Base-by-base conservation (phyloP, 2,113 vertebrate genomes). In the Coturnix japonica region DNA sequence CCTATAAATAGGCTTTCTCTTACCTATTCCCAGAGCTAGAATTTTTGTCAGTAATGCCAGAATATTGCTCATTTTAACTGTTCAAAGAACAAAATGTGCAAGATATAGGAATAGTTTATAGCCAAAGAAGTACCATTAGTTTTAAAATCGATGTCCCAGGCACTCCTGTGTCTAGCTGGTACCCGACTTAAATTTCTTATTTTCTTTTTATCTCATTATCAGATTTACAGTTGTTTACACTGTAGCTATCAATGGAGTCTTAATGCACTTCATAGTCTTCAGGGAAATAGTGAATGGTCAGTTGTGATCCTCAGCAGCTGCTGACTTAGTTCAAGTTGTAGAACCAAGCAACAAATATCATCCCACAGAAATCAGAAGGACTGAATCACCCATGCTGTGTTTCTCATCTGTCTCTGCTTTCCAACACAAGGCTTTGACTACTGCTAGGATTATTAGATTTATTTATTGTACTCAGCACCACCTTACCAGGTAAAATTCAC, bases 1-100 rank as follows among this genome's bases (percentile, higher is more conserved):
- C 64, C 84, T 92, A 87, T 79, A 94, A 95, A 94, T 84, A 84
- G 74, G 46, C 3, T 91, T 73, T 89, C 75, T 76, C 78, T 73
- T 60, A 85, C 89, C 74, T 95, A 87, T 73, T 95, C 92, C 90
- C 89, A 63, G 59, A 69, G 84, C 80, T 90, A 31, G 77, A 79
- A 83, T 81, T 93, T 73, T 88, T 93, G 93, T 57, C 73, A 57
- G 63, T 46, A 93, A 79, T 49, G 73, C 57, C 69, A 63, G 33
- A 90, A 91, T 84, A 79, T 86, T 89, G 83, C 57, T 90, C n/a
- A 53, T 64, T 81, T 91, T 75, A 94, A 90, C 76, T 63, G 84
- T n/a, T 33, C 0, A 3, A 84, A 70, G 86, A 90, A 77, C 12
- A 31, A 89, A 78, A 61, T n/a, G 88, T 63, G 54, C 53, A 61